Base-by-base conservation (phyloP, 2,113 vertebrate genomes). In the Phylloscopus trochilus region DNA sequence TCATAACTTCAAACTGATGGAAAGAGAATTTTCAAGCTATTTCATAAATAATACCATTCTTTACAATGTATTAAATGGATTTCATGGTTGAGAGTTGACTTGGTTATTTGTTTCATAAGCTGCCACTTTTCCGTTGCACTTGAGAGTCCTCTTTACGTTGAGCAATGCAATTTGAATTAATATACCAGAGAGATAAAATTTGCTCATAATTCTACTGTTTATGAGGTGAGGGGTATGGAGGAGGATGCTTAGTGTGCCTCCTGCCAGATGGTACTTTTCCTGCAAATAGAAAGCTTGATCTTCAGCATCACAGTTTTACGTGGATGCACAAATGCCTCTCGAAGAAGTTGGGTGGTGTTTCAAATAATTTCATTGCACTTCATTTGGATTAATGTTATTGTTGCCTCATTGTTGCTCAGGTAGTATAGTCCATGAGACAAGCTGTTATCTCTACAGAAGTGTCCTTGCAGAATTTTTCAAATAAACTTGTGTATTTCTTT, bases 151-250 rank as follows among this genome's bases (percentile, higher is more conserved):
- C 62, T 89, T 89, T 83, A 67, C 59, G 13, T 47, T 63, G 74
- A 92, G 35, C 53, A 81, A 59, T 82, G 73, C 69, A 92, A 83
- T 85, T 73, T 68, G 82, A 91, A 90, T 91, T 91, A 83, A 81
- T 78, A 58, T 60, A 51, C 15, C 47, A 75, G 46, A 55, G 69
- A 80, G 35, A 78, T 80, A 52, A 85, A 96, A 82, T 88, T 75
- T 95, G 26, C 44, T 83, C 26, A 13, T 58, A 59, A 44, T 92
- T 94, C 24, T 83, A 7, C 82, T 69, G 21, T 66, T 78, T 62
- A 27, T 75, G 64, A 83, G 80, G 66, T 83, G 63, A 75, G 49
- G 44, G 27, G 22, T 69, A 8, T 55, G 81, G 80, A 96, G 70
- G 41, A 94, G 79, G 73, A 83, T 77, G 56, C 59, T 90, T 37